Conservation (phyloP, 2,113 vertebrate species). For the Dendropsophus ebraccatus region DNA sequence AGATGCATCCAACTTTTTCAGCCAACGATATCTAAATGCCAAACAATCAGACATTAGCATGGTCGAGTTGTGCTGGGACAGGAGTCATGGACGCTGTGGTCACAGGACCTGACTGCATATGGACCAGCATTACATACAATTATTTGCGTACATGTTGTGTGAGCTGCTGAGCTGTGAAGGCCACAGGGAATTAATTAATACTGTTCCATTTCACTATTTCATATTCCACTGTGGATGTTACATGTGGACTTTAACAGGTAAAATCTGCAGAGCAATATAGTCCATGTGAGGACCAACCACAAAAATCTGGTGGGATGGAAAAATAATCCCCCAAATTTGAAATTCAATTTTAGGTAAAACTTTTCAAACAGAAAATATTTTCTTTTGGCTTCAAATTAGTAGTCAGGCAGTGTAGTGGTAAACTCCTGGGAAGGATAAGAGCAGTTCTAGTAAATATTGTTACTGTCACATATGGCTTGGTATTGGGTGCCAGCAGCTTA, state of each 20-base stretch:
- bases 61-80: too few relatives aligned
- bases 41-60: too few relatives aligned
- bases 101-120: neutral
- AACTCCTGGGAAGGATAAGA: neutral
- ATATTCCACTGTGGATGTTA: neutral
- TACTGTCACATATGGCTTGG: neutral
- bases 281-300: too few relatives aligned
- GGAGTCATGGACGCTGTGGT: neutral
- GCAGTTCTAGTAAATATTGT: neutral
- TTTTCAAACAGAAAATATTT: too few relatives aligned
- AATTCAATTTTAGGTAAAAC: too few relatives aligned
- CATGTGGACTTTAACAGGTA: neutral
- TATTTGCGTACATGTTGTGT: too few relatives aligned
- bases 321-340: neutral
- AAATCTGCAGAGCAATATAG: too few relatives aligned
- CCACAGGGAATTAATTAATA: neutral
- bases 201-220: neutral
- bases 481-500: neutral
- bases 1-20: too few relatives aligned
- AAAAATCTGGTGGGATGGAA: neutral
- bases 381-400: too few relatives aligned
- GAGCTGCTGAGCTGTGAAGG: too few relatives aligned
- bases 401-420: neutral
- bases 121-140: neutral
- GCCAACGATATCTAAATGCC: too few relatives aligned